phyloP scores from a whole-genome alignment of 1,140 invertebrate species.

The Drosophila subpulchrella region DNA sequence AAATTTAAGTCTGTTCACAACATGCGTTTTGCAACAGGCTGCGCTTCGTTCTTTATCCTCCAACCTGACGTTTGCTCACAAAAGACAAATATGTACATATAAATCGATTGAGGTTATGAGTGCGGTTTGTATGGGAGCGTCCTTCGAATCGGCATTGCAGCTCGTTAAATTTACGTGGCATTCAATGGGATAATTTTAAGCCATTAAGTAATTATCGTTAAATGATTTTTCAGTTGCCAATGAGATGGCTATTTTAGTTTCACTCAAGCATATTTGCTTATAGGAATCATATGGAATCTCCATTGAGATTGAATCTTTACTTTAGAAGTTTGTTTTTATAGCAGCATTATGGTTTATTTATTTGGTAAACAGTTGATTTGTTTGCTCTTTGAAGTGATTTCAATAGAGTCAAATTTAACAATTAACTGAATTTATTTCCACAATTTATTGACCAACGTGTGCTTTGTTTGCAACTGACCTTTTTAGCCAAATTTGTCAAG shows the following conservation, averaged over 20 bases:
- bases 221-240: constrained; percentile 52
- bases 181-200: constrained; percentile 65
- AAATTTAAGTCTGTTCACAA: constrained; percentile 73
- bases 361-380: not conserved
- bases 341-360: not conserved
- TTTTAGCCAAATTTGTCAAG: constrained; percentile 25
- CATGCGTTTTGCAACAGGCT: constrained; percentile 64
- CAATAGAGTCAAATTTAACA: constrained; percentile 1
- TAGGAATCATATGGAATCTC: no score
- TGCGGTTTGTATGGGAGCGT: constrained; percentile 6
- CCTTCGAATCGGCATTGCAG: not conserved
- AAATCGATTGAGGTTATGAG: constrained; percentile 6
- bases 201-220: constrained; percentile 72
- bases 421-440: constrained; percentile 1
- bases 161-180: constrained; percentile 57
- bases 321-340: not conserved
- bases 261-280: no score
- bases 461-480: constrained; percentile 4
- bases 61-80: constrained; percentile 44
- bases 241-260: not conserved
- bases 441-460: not conserved
- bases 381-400: not conserved
- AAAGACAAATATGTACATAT: constrained; percentile 43
- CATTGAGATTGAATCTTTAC: no score
- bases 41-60: constrained; percentile 2